Evolutionary conservation across 1,140 invertebrate species (phyloP), one percentile per base, ranked within the genome.

Genomic region (Drosophila equinoxialis): DNA sequence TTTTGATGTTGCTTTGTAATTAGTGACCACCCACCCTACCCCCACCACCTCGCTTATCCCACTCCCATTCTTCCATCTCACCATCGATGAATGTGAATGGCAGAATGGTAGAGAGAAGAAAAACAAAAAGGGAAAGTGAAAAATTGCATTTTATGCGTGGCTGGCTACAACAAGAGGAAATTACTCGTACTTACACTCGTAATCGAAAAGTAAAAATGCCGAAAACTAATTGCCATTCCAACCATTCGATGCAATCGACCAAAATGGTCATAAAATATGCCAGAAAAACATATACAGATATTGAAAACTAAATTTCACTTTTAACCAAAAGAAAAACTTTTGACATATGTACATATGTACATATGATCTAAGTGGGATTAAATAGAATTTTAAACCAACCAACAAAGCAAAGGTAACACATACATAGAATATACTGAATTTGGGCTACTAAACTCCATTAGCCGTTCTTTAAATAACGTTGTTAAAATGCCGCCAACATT

Each of bases 1-100:
- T 86, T 90, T 76, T 77, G 77, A 87, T 89, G 84, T 89, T 89
- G 80, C 79, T 89, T 71, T 72, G 86, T 81, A 90, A 90, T 90
- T 90, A 90, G 86, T 90, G 82, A 66, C 68, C 71, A 55, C 62
- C 45, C 48, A 41, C 45, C 20, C 37, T 13, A 39, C 37, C 37
- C 37, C 37, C 7, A 23, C 45, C 17, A 8, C 2, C 10, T 0
- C 17, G 1, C n/a, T 8, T 8, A 0, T 51, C 17, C 45, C 17
- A 51, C 2, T 23, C 14, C 45, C 45, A 17, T 20, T 48, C 14
- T 17, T n/a, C 11, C 35, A 37, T 37, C 35, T 37, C 35, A 8
- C 35, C 7, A 10, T 37, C 6, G 11, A 26, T 51, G 45, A 48
- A 20, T 39, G 60, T 68, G 72, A 69, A 69, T 76, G 72, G 59